Conservation (phyloP, 2,797 vertebrate genomes). For the Lutjanus argentimaculatus region DNA sequence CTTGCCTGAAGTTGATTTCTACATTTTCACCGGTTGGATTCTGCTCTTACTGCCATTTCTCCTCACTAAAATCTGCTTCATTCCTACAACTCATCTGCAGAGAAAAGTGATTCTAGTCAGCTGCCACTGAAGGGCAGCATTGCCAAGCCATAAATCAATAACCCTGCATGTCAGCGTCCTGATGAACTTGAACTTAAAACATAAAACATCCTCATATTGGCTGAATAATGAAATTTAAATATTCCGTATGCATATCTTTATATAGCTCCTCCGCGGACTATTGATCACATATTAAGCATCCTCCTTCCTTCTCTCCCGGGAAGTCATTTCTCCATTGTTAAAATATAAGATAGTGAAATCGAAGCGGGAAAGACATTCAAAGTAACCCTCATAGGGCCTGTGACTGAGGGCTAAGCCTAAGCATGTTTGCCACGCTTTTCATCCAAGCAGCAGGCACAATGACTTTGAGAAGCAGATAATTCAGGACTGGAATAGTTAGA, state of each 20-base stretch:
- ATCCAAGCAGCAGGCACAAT: conserved; percentile 71
- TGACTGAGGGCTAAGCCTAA: conserved; percentile 78
- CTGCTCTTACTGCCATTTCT: conserved; percentile 19
- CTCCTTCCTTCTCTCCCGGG: conserved; percentile 24
- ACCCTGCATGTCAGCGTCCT: conserved; percentile 52
- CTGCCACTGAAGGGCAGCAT: conserved; percentile 87
- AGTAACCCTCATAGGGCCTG: conserved; percentile 76
- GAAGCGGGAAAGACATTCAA: conserved; percentile 67
- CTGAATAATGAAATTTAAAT: conserved; percentile 39
- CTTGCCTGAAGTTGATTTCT: conserved; percentile 41
- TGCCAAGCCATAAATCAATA: conserved; percentile 84
- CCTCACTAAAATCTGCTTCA: conserved; percentile 3
- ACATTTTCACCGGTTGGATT: conserved; percentile 27
- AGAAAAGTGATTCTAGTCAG: conserved; percentile 75
- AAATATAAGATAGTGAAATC: conserved; percentile 59
- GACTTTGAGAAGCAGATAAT: conserved; percentile 74
- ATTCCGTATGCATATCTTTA: conserved; percentile 31
- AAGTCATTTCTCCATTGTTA: conserved; percentile 68
- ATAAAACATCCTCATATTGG: conserved; percentile 19
- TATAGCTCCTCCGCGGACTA: conserved; percentile 38
- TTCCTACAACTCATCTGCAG: conserved; percentile 35
- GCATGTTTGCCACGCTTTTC: conserved; percentile 77
- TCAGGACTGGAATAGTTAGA: conserved; percentile 62
- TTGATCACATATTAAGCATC: conserved; percentile 53
- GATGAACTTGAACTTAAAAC: conserved; percentile 58